Evolutionary conservation across 2,113 vertebrate genomes (phyloP), one percentile per base, ranked within the genome.

Genomic region (Seriola rivoliana): DNA sequence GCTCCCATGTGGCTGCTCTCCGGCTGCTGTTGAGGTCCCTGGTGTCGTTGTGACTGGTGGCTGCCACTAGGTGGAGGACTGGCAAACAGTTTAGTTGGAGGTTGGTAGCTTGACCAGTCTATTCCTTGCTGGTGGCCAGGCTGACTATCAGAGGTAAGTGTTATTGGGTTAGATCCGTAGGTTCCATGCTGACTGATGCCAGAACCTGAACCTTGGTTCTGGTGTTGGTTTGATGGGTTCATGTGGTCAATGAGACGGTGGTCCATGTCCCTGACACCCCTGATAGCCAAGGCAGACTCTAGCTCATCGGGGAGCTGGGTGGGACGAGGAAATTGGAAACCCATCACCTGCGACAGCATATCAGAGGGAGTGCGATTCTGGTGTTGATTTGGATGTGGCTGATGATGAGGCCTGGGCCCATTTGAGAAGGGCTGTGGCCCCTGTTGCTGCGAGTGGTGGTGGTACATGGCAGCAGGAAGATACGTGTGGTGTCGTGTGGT

Each of bases 381-480:
- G 65, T 95, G 91, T 88, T 78, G 88, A 90, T 94, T 78, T 85
- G 62, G 50, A 93, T 94, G 71, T 80, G 94, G 82, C 17, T 79
- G 90, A 25, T 84, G 85, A 68, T 74, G 89, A 67, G 95, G 95
- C 81, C 95, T 93, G 62, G 88, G 94, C 67, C 80, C 76, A 38
- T 93, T 95, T 71, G 94, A 90, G 69, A 96, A 95, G 78, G 85
- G 54, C 71, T 90, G 93, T 0, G 94, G 42, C 85, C 95, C 97
- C 93, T 95, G 95, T 69, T 95, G 96, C 88, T 94, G 95, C 83
- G 96, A 96, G 88, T 94, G 95, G 76, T 95, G 93, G 88, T 93
- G 93, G 81, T 95, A 96, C 96, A 97, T 97, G 25, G 92, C 81
- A 91, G 64, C 25, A 57, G 73, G 54, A 4, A 0, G 34, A 82